phyloP scores from a whole-genome alignment of 37 sponge, comb jelly and placozoan genomes.

The Beroe ovata region DNA sequence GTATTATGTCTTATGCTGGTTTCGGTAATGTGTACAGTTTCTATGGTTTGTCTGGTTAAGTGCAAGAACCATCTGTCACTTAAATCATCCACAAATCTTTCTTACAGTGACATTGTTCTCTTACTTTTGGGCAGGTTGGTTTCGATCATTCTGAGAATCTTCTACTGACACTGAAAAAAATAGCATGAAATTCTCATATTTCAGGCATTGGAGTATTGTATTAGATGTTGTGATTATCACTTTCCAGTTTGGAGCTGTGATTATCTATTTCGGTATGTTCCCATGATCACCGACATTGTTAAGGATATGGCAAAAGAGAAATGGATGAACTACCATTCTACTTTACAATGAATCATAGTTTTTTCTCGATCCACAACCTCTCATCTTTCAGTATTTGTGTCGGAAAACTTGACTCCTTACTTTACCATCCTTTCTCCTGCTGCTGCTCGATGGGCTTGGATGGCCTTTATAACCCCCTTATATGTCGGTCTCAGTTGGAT shows the following conservation, averaged over 20 bases:
- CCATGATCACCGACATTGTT: too few relatives aligned
- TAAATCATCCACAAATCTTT: neutral
- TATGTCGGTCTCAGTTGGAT: conserved; percentile 64
- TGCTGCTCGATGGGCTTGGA: neutral
- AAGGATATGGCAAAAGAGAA: too few relatives aligned
- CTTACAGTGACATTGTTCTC: conserved; percentile 45
- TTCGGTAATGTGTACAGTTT: conserved; percentile 33
- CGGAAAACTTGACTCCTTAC: conserved; percentile 46
- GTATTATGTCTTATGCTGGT: conserved; percentile 34
- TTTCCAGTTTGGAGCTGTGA: conserved; percentile 54
- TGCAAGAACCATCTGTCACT: conserved; percentile 34
- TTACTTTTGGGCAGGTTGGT: conserved; percentile 54
- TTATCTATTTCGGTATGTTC: conserved; percentile 53
- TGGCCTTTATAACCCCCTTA: conserved; percentile 13
- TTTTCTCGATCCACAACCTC: too few relatives aligned
- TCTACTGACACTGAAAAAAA: too few relatives aligned
- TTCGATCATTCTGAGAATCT: too few relatives aligned
- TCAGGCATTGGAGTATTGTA: conserved; percentile 55
- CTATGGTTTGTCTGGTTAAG: conserved; percentile 52
- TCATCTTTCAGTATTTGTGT: conserved; percentile 29
- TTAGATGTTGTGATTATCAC: conserved; percentile 14
- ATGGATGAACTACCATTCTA: neutral
- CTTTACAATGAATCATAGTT: too few relatives aligned
- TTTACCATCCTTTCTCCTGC: neutral
- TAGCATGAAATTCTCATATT: too few relatives aligned